Base-by-base conservation (phyloP, 92 coral and sea anemone species). In the Zoanthus sociatus region DNA sequence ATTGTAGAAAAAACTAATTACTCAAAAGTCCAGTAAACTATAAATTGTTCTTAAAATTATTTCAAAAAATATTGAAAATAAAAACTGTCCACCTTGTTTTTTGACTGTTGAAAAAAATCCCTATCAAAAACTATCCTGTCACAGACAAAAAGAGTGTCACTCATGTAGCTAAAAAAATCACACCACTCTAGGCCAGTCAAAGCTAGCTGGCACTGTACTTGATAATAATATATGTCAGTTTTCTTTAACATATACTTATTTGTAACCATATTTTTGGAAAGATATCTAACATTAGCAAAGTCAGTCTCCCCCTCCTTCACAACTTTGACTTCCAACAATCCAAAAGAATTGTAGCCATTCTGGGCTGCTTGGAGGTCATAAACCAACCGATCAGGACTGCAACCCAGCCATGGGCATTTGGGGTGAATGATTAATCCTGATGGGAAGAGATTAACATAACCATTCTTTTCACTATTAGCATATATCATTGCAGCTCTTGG, bases 381-480 rank as follows among this genome's bases (percentile, higher is more conserved):
- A 4, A 90, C 92, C 58, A 71, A 87, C 9, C 89, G 44, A 86
- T 91, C 90, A 4, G 96, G 92, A 67, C 82, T 79, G 58, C 90
- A 93, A 3, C 96, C 92, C n/a, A 93, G 75, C 94, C 94, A 93
- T 77, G 94, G 94, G 17, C 91, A 91, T 77, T 90, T 90, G 16
- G 92, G 93, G 44, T 76, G 48, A 13, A 90, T 90, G 7, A 90
- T 73, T 5, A 87, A 32, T 4, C 93, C 90, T 18, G 86, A 74
- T 3, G 93, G 90, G 55, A 79, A 90, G 7, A 90, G 70, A 71
- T 90, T 90, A 4, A 90, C 93, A 16, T 10, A 31, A 2, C 88
- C 87, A 68, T 26, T 30, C 32, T 76, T 86, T 86, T 66, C 82
- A 12, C 26, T 30, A 5, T 71, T 84, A n/a, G 92, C 92, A 89